Conservation (phyloP, 2,113 vertebrate genomes). For the Catharus minimus region DNA sequence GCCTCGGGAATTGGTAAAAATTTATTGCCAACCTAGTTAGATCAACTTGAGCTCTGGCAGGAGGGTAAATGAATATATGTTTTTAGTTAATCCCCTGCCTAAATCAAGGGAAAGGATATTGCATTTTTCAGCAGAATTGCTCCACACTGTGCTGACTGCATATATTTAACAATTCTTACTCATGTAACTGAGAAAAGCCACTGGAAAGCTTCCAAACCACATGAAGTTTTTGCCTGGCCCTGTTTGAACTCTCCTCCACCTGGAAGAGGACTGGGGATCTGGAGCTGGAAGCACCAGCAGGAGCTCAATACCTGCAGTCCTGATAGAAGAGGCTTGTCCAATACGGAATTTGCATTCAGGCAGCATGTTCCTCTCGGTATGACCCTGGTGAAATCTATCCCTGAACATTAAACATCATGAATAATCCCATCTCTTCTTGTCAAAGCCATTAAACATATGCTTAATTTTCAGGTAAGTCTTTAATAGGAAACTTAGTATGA, state of each 20-base stretch:
- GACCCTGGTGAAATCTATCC: neutral
- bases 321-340: neutral
- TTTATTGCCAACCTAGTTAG: neutral
- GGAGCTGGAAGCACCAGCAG: neutral
- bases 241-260: neutral
- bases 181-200: neutral
- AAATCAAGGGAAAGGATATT: conserved; percentile 35
- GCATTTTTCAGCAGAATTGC: conserved; percentile 56
- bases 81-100: conserved; percentile 54
- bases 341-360: neutral
- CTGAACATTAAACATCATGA: neutral
- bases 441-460: neutral
- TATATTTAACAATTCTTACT: conserved; percentile 25
- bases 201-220: neutral
- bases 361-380: fast-evolving
- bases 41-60: conserved; percentile 1
- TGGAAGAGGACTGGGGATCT: neutral
- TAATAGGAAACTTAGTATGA: neutral
- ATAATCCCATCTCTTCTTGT: neutral
- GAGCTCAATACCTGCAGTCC: neutral
- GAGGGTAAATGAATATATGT: neutral
- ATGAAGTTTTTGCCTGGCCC: neutral
- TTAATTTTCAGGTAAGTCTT: neutral
- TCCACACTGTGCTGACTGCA: conserved; percentile 6
- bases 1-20: neutral